phyloP scores from a whole-genome alignment of 1,140 invertebrate species.

The Gryllus bimaculatus region DNA sequence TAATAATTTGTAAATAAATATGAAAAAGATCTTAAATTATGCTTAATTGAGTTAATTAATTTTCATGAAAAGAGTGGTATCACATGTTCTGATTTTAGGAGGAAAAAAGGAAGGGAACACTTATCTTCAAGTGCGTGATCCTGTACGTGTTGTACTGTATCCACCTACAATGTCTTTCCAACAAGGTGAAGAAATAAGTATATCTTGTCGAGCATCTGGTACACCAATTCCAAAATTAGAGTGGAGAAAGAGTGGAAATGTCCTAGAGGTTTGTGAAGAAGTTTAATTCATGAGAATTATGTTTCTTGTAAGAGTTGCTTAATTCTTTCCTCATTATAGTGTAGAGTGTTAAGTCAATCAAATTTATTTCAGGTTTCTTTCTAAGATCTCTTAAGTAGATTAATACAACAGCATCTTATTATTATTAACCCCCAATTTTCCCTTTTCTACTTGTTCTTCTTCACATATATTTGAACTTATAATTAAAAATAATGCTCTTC shows the following conservation, averaged over 20 bases:
- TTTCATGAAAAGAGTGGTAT: background rate
- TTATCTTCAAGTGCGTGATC: slow-evolving; percentile 11
- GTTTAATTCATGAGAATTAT: too few species aligned
- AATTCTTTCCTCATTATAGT: too few species aligned
- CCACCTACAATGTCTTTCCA: slow-evolving; percentile 11
- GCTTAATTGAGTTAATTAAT: background rate
- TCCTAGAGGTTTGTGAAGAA: background rate
- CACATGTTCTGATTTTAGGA: slow-evolving; percentile 1
- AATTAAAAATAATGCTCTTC: too few species aligned
- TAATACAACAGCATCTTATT: too few species aligned
- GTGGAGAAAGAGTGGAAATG: slow-evolving; percentile 21
- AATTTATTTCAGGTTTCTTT: too few species aligned
- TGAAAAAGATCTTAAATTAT: background rate
- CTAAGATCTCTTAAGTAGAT: too few species aligned
- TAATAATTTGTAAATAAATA: too few species aligned
- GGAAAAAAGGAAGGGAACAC: background rate
- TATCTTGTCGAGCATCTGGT: slow-evolving; percentile 19
- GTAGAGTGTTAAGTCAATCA: too few species aligned
- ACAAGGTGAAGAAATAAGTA: slow-evolving; percentile 10
- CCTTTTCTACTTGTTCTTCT: too few species aligned
- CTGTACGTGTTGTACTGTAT: slow-evolving; percentile 6
- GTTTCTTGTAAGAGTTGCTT: too few species aligned
- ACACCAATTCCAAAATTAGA: slow-evolving; percentile 17
- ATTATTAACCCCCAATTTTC: too few species aligned
- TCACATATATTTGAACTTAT: too few species aligned